A percentile compares a stretch with the other conserved stretches of the same genome.
phyloP scores from a whole-genome alignment of 2,797 vertebrate genomes.

The Lepilemur ruficaudatus region DNA sequence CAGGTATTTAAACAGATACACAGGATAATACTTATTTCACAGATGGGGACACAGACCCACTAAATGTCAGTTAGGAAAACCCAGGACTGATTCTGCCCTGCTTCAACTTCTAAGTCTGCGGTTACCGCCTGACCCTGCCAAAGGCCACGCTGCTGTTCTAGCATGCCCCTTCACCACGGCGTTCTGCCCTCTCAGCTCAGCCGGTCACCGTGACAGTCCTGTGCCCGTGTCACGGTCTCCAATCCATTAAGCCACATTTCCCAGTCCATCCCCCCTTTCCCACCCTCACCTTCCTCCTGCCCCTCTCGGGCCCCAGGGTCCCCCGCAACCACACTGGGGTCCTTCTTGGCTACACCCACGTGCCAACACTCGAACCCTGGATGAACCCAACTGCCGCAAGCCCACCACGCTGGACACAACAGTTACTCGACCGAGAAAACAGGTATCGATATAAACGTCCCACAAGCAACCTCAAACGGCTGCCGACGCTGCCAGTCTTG shows the following conservation, averaged over 20 bases:
- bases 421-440: neutral
- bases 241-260: neutral
- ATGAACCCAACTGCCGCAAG: accelerated
- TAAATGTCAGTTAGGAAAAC: neutral
- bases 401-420: neutral
- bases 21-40: too few species aligned
- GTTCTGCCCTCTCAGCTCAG: neutral
- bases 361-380: neutral
- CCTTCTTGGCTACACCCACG: accelerated
- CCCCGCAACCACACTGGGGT: too few species aligned
- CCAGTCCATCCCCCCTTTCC: accelerated
- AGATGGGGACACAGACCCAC: neutral
- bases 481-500: neutral
- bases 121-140: neutral
- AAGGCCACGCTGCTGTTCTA: neutral
- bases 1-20: neutral
- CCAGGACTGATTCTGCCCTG: neutral
- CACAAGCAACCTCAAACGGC: too few species aligned
- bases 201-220: neutral
- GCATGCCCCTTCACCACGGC: neutral
- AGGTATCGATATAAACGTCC: neutral
- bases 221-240: too few species aligned
- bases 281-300: too few species aligned
- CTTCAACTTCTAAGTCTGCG: neutral
- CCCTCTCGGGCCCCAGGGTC: too few species aligned